A percentile compares a stretch with the other conserved stretches of the same genome.
phyloP scores from a whole-genome alignment of 1,140 invertebrate species.

The Odontomachus brunneus region DNA sequence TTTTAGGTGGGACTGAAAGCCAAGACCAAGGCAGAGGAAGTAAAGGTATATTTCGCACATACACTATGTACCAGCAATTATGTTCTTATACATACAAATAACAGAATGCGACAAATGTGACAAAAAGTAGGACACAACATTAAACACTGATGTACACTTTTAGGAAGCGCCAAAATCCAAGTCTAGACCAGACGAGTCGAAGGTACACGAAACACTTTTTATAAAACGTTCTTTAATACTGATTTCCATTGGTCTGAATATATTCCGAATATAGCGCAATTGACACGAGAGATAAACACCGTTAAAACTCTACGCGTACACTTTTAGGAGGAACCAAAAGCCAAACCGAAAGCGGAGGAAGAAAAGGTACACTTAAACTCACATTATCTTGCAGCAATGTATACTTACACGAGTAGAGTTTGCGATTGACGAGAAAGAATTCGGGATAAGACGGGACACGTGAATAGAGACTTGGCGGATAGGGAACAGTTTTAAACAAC shows the following conservation, averaged over 20 bases:
- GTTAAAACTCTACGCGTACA: background rate
- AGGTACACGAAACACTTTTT: constrained; percentile 66
- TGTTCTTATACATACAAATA: background rate
- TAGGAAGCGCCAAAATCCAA: constrained; percentile 36
- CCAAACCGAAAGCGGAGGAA: constrained; percentile 61
- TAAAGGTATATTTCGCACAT: constrained; percentile 70
- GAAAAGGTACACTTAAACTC: constrained; percentile 62
- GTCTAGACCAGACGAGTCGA: constrained; percentile 59
- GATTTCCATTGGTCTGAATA: background rate
- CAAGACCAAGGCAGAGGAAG: constrained; percentile 56
- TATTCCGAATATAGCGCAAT: too few relatives aligned
- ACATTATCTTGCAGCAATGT: background rate
- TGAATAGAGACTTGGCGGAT: background rate
- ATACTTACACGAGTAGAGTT: background rate
- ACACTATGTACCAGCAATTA: background rate
- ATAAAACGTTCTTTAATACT: background rate
- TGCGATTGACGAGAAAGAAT: background rate
- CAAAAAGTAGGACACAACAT: background rate
- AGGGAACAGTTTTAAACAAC: constrained; percentile 18
- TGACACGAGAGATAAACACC: background rate
- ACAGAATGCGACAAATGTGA: background rate
- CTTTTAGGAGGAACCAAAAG: constrained; percentile 65
- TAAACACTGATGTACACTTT: constrained; percentile 29
- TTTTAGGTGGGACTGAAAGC: constrained; percentile 70
- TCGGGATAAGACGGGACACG: background rate